phyloP scores from a whole-genome alignment of 2,113 vertebrate genomes.

The Brevimyrus niger region DNA sequence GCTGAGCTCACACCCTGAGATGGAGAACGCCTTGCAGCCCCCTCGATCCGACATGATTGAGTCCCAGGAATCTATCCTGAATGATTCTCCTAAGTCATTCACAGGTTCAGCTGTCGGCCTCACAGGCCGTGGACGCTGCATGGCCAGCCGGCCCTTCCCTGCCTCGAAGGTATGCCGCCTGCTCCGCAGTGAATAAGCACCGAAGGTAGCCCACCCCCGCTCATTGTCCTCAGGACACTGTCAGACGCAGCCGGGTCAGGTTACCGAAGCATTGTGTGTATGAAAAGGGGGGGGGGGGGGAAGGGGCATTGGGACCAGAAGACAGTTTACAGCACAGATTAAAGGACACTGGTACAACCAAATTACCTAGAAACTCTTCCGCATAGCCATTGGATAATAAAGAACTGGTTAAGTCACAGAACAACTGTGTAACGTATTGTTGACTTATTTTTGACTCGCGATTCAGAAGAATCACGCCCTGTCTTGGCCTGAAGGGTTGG shows the following conservation, averaged over 20 bases:
- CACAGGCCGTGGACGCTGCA: background rate
- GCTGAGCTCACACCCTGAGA: background rate
- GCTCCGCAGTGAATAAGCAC: background rate
- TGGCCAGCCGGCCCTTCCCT: background rate
- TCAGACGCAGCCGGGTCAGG: conserved; percentile 9
- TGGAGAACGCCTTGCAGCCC: background rate
- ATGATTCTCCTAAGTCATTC: background rate
- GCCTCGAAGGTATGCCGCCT: conserved; percentile 15
- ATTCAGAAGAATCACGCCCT: background rate
- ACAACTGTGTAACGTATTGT: background rate
- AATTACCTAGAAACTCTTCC: conserved; percentile 4
- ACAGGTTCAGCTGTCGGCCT: background rate
- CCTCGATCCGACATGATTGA: background rate
- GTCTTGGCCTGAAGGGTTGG: background rate
- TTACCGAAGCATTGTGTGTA: conserved; percentile 11
- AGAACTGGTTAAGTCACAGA: conserved; percentile 15
- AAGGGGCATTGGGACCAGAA: background rate
- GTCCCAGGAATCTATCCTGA: background rate
- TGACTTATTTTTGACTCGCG: background rate
- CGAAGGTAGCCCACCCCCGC: conserved; percentile 9
- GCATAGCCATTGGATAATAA: background rate
- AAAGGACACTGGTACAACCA: background rate
- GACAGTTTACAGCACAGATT: conserved; percentile 3
- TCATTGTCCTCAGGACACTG: conserved; percentile 18
- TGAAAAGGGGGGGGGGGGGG: background rate